Conservation (phyloP, 2,888 invertebrate species). For the Mellilla xanthometata region DNA sequence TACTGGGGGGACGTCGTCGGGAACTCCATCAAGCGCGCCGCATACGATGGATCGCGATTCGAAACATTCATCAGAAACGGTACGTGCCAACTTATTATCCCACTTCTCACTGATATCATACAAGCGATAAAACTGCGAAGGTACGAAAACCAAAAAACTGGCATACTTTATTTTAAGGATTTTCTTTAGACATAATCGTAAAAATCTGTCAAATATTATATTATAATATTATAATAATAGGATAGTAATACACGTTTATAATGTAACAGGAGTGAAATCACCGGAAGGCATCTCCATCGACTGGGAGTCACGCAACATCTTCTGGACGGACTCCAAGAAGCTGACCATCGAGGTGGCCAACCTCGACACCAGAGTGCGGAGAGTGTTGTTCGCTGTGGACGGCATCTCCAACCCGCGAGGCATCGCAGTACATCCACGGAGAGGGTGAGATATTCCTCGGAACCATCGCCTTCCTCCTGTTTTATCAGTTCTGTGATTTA, state of each 20-base stretch:
- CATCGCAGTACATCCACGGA: conserved; percentile 95
- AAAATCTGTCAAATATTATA: too few species aligned
- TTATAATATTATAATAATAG: too few species aligned
- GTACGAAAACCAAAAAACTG: too few species aligned
- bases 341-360: conserved; percentile 95
- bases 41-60: conserved; percentile 89
- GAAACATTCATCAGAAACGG: conserved; percentile 78
- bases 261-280: conserved; percentile 87
- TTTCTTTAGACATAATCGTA: too few species aligned
- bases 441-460: too few species aligned
- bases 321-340: conserved; percentile 97
- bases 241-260: too few species aligned
- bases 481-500: too few species aligned
- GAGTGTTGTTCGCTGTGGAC: conserved; percentile 87
- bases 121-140: too few species aligned
- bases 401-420: conserved; percentile 96
- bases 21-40: conserved; percentile 88
- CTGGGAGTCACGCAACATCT: conserved; percentile 95
- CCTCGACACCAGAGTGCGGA: conserved; percentile 88
- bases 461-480: too few species aligned
- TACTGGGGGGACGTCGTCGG: conserved; percentile 97
- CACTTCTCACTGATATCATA: too few species aligned
- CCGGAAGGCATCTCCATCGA: conserved; percentile 98
- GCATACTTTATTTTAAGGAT: too few species aligned
- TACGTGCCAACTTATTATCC: conserved; percentile 35